Base-by-base conservation (phyloP, 2,888 invertebrate species). In the Cryptosula pallasiana region DNA sequence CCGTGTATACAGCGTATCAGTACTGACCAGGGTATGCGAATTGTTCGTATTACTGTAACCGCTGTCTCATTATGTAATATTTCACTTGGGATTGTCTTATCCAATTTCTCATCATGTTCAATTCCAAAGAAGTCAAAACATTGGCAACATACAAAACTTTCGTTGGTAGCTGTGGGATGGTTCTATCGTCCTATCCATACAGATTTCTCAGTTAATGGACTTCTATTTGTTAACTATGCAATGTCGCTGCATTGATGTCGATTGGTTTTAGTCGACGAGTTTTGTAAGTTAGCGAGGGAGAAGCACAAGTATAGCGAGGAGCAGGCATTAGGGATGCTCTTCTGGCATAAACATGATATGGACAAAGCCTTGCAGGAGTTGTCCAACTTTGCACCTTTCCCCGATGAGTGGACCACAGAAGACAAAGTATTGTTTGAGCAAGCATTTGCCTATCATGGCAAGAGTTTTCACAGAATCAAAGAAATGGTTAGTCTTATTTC, bases 371-470 rank as follows among this genome's bases (percentile, higher is more conserved):
- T 95, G 27, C 88, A 92, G 84, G 97, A 97, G 83, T 88, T 98
- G 78, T 93, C 95, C 0, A 97, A 97, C 85, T 98, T 96, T 83
- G 95, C 95, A 73, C 97, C 97, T 0, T 95, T 95, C 80, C 96
- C 96, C 20, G 96, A 97, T 86, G 96, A 97, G 82, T 98, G 97
- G 97, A 94, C 95, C 1, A 92, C 94, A 0, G 97, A 98, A 86
- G 98, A 98, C 83, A 97, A 96, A 87, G 95, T 96, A 70, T 87
- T 97, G 20, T 98, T 98, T 87, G 97, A 98, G 83, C 96, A 97
- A 86, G 97, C 97, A 54, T 97, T 96, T 85, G 94, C 95, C 82
- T 97, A 95, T 84, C 96, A 97, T 86, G 97, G 97, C 70, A 98
- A 98, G 87, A 94, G 94, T 85, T 98, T 98, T 87, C 93, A 95